Percentiles rank a stretch among this genome's conserved stretches.
Evolutionary conservation across 2,113 vertebrate species (phyloP).

Genomic region (Hydrolagus affinis): DNA sequence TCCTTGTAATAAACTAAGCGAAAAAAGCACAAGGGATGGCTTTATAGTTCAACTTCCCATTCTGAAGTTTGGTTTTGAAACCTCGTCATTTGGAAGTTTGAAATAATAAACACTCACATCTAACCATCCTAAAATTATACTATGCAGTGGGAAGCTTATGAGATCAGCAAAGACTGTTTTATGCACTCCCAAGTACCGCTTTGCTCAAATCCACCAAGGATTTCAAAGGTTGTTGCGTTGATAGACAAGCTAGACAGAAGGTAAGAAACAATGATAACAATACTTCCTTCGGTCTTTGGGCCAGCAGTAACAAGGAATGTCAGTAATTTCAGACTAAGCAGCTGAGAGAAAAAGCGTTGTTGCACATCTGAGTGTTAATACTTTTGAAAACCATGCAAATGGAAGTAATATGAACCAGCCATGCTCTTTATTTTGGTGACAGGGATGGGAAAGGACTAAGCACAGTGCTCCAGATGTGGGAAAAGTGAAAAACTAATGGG

Average conservation of each 20-base stretch:
- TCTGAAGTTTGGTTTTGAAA: background rate
- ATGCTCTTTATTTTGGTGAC: background rate
- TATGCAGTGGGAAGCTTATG: background rate
- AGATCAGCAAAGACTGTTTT: background rate
- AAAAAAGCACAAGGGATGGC: no score
- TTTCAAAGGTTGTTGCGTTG: background rate
- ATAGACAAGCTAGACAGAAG: background rate
- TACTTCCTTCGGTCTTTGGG: background rate
- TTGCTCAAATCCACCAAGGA: background rate
- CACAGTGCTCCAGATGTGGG: background rate
- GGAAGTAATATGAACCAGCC: constrained; percentile 4
- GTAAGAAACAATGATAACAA: background rate
- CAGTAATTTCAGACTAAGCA: background rate
- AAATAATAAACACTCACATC: background rate
- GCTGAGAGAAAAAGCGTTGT: background rate
- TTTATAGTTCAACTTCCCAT: background rate
- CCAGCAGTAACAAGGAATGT: background rate
- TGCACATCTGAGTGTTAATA: background rate
- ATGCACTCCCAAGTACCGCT: background rate
- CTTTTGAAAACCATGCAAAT: constrained; percentile 10
- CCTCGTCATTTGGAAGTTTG: background rate
- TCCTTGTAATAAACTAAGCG: no score
- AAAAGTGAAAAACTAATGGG: background rate
- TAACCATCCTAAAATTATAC: background rate
- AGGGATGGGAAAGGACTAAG: background rate